A percentile compares a stretch with the other conserved stretches of the same genome.
Conservation (phyloP, 2,888 invertebrate species). For the Philereme transversata region DNA sequence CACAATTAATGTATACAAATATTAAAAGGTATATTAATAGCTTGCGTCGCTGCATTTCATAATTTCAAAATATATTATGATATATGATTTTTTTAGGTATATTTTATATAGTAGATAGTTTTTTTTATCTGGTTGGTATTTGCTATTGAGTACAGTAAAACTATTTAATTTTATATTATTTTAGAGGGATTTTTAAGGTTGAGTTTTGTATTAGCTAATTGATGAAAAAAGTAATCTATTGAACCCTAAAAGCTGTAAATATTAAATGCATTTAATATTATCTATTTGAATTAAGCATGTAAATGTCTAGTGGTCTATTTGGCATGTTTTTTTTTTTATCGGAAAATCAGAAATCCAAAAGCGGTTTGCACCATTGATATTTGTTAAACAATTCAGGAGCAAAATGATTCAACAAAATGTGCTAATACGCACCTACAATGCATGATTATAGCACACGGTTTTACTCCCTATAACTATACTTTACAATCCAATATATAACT, state of each 20-base stretch:
- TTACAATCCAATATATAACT: slow-evolving; percentile 4
- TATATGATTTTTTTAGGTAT: neutral
- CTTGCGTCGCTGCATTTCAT: slow-evolving; percentile 15
- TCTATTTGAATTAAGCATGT: slow-evolving; percentile 16
- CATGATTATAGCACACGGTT: slow-evolving; percentile 25
- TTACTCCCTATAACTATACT: neutral
- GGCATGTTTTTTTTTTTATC: slow-evolving; percentile 20
- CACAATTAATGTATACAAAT: too few species aligned
- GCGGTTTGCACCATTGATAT: slow-evolving; percentile 5
- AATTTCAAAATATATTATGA: neutral
- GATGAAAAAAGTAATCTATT: neutral
- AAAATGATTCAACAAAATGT: slow-evolving; percentile 18
- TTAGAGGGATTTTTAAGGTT: neutral
- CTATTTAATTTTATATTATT: neutral
- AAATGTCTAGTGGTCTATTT: slow-evolving; percentile 12
- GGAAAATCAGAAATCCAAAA: slow-evolving; percentile 1
- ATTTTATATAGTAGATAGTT: too few species aligned
- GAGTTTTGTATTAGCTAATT: slow-evolving; percentile 9
- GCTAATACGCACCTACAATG: slow-evolving; percentile 21
- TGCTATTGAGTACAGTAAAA: neutral
- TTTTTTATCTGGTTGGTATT: neutral
- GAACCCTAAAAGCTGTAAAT: slow-evolving; percentile 6
- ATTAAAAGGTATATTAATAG: too few species aligned
- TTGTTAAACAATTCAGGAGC: slow-evolving; percentile 8
- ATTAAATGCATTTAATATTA: slow-evolving; percentile 11